Evolutionary conservation across 2,888 invertebrate genomes (phyloP), one percentile per base, ranked within the genome.

Genomic region (Tetanocera ferruginea): DNA sequence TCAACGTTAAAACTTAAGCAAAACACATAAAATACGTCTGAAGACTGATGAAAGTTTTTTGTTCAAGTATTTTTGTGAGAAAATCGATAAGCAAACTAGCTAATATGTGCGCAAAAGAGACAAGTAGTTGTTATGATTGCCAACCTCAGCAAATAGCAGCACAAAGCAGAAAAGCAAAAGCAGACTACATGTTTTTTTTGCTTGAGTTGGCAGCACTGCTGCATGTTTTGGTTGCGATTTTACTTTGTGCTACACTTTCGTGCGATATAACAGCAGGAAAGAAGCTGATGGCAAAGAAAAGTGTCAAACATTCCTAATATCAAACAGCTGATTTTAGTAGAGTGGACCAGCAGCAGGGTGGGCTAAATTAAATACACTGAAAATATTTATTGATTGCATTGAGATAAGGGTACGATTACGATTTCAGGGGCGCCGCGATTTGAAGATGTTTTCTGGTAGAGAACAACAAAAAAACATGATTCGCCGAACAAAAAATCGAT

Each of bases 181-280:
- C 17, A 17, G 11, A 51, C 6, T 14, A 25, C 5, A 14, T 2
- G 2, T 11, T 23, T 5, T 72, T 37, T 31, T 34, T 28, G 31
- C n/a, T n/a, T 28, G 64, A 52, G 17, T 71, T 72, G 72, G 72
- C 60, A 72, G 72, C 72, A 72, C 34, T 60, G 72, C 31, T 14
- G 9, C 28, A 31, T n/a, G 55, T 55, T 51, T 49, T 25, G n/a
- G 2, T 70, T 52, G 28, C 14, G 49, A 34, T 71, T 55, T 14
- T 67, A 6, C 17, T 55, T 71, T 57, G 57, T 57, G 25, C 57
- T 57, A 23, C 23, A 23, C 19, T 57, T 57, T 57, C 57, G 57
- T 17, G n/a, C n/a, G n/a, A n/a, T n/a, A n/a, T n/a, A n/a, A n/a
- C n/a, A n/a, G n/a, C n/a, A n/a, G n/a, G n/a, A n/a, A n/a, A n/a